Evolutionary conservation across 2,113 vertebrate genomes (phyloP).

Genomic region (Mustela nigripes): DNA sequence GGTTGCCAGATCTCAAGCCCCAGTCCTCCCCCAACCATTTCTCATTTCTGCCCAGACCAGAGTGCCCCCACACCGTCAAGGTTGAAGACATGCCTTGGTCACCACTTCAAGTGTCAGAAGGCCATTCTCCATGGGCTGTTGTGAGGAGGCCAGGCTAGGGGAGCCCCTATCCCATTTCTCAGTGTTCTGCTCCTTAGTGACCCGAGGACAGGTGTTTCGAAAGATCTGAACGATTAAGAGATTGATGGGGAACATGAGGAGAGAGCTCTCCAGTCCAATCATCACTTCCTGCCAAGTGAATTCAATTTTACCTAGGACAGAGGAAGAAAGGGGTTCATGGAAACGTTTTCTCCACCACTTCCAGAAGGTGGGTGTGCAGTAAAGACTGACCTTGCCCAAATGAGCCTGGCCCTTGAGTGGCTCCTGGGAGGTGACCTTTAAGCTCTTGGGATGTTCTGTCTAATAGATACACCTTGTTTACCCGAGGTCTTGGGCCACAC

Average conservation of each 20-base stretch:
- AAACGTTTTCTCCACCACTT: neutral
- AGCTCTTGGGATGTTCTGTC: neutral
- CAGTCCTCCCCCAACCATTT: neutral
- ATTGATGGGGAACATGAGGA: constrained; percentile 98
- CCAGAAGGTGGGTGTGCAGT: neutral
- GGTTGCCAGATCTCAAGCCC: neutral
- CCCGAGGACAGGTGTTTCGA: constrained; percentile 89
- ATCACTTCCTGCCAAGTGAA: constrained; percentile 98
- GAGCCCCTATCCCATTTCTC: constrained; percentile 87
- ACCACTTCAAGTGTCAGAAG: constrained; percentile 92
- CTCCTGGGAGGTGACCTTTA: neutral
- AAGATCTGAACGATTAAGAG: constrained; percentile 98
- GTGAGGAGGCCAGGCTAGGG: constrained; percentile 77
- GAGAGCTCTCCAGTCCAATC: constrained; percentile 96
- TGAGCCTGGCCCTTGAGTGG: neutral
- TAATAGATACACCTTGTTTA: neutral
- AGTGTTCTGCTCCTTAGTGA: constrained; percentile 81
- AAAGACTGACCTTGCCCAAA: neutral
- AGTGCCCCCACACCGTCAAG: neutral
- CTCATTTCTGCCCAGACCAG: neutral
- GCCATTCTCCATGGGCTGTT: constrained; percentile 82
- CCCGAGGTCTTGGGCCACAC: neutral
- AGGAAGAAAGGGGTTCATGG: neutral
- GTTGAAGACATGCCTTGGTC: constrained; percentile 89
- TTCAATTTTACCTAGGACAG: constrained; percentile 92